Conservation (phyloP, 2,797 vertebrate species). For the Lerista edwardsae region DNA sequence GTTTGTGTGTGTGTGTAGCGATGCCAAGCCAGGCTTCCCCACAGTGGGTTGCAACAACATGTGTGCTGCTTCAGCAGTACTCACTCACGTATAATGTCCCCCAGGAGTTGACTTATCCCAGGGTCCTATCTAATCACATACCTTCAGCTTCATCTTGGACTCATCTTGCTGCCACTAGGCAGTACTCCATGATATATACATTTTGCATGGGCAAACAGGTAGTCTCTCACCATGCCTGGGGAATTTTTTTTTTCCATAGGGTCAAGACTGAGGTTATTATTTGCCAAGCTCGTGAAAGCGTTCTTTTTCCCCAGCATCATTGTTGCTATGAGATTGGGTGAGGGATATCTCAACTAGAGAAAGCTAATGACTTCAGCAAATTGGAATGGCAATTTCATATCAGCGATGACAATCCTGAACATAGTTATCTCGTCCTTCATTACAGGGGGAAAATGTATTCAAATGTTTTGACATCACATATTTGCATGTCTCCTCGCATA, state of each 20-base stretch:
- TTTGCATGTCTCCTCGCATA: conserved; percentile 10
- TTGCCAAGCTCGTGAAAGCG: conserved; percentile 1
- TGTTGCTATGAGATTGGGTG: conserved; percentile 3
- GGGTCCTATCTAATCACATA: conserved; percentile 57
- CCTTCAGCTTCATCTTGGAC: conserved; percentile 41
- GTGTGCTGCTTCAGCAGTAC: conserved; percentile 43
- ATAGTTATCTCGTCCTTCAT: not conserved
- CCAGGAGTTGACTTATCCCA: conserved; percentile 40
- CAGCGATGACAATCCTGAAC: not conserved
- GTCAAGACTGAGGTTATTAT: conserved; percentile 20
- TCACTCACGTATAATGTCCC: conserved; percentile 1
- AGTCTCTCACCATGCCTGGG: conserved; percentile 5
- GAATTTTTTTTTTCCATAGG: conserved; percentile 35
- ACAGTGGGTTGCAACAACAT: conserved; percentile 25
- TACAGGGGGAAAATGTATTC: not conserved
- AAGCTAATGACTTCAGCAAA: conserved; percentile 18
- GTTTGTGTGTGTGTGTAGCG: conserved; percentile 52
- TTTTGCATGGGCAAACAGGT: conserved; percentile 38
- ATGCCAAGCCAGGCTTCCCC: conserved; percentile 47
- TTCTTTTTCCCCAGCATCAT: accelerated
- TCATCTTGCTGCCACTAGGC: conserved; percentile 43
- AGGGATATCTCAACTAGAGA: not conserved
- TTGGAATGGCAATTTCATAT: conserved; percentile 13
- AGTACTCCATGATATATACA: conserved; percentile 43
- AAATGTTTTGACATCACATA: conserved; percentile 5